Evolutionary conservation across 2,797 vertebrate genomes (phyloP).

Genomic region (Poeciliopsis gracilis): DNA sequence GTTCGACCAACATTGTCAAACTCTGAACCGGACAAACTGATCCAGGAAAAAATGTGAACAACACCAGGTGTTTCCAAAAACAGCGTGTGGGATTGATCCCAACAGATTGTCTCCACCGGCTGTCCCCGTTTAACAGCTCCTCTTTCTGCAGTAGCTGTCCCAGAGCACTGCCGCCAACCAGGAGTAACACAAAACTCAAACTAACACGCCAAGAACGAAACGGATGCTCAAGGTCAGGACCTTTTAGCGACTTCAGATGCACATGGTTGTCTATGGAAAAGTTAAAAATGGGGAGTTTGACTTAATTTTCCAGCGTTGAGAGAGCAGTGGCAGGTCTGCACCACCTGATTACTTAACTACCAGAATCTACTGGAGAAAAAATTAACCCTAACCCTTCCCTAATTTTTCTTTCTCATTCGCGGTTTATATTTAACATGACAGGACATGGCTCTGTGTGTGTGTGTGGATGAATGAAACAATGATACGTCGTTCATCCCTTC

Average conservation of each 20-base stretch:
- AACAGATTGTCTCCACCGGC: slow-evolving; percentile 74
- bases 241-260: slow-evolving; percentile 47
- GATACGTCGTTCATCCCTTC: slow-evolving; percentile 52
- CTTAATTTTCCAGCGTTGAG: slow-evolving; percentile 25
- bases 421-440: slow-evolving; percentile 41
- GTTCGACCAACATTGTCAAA: slow-evolving; percentile 22
- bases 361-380: slow-evolving; percentile 31
- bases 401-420: neutral
- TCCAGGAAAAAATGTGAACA: slow-evolving; percentile 6
- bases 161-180: slow-evolving; percentile 28
- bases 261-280: slow-evolving; percentile 45
- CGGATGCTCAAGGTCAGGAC: slow-evolving; percentile 26
- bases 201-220: slow-evolving; percentile 50
- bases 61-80: slow-evolving; percentile 32
- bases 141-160: slow-evolving; percentile 33
- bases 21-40: slow-evolving; percentile 25
- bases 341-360: slow-evolving; percentile 29
- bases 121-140: slow-evolving; percentile 49
- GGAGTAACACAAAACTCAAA: slow-evolving; percentile 51
- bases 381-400: no score
- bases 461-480: slow-evolving; percentile 50
- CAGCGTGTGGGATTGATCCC: slow-evolving; percentile 41
- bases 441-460: slow-evolving; percentile 20
- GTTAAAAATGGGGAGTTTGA: slow-evolving; percentile 32
- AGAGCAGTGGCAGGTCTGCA: slow-evolving; percentile 16